phyloP scores from a whole-genome alignment of 2,888 invertebrate species.

The Philereme transversata region DNA sequence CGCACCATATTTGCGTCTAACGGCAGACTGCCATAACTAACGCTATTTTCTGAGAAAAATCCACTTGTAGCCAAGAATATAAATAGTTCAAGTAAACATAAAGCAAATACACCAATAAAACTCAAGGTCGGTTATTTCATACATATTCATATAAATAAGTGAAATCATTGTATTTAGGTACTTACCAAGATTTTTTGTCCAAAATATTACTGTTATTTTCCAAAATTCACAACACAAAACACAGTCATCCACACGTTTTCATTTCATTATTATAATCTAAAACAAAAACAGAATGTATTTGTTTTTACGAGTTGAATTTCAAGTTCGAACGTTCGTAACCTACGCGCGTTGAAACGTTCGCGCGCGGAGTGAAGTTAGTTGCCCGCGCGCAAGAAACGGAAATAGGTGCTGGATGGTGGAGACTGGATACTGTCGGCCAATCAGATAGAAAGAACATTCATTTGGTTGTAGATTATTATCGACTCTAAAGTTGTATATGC shows the following conservation, averaged over 20 bases:
- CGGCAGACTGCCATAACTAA: slow-evolving; percentile 46
- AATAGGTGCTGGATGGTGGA: slow-evolving; percentile 48
- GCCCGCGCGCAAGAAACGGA: slow-evolving; percentile 66
- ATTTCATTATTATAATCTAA: slow-evolving; percentile 41
- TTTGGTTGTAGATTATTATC: slow-evolving; percentile 8
- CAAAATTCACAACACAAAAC: slow-evolving; percentile 26
- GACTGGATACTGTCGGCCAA: slow-evolving; percentile 39
- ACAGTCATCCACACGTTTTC: slow-evolving; percentile 43
- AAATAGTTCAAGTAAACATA: slow-evolving; percentile 27
- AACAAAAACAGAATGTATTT: slow-evolving; percentile 34
- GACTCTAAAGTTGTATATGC: slow-evolving; percentile 1
- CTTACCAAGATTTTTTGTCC: slow-evolving; percentile 24
- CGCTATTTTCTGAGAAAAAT: slow-evolving; percentile 40
- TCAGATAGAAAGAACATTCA: slow-evolving; percentile 24
- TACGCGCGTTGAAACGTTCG: slow-evolving; percentile 61
- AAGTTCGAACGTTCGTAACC: slow-evolving; percentile 51
- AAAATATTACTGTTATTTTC: slow-evolving; percentile 16
- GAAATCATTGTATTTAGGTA: slow-evolving; percentile 11
- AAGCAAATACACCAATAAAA: slow-evolving; percentile 26
- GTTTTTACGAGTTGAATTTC: slow-evolving; percentile 38
- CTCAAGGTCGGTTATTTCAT: slow-evolving; percentile 38
- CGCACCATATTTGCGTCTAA: slow-evolving; percentile 48
- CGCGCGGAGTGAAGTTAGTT: slow-evolving; percentile 71
- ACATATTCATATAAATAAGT: slow-evolving; percentile 31
- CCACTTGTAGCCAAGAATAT: slow-evolving; percentile 33